Percentiles rank a stretch among this genome's conserved stretches.
Conservation (phyloP, 1,140 invertebrate genomes). For the Mamestra configurata region DNA sequence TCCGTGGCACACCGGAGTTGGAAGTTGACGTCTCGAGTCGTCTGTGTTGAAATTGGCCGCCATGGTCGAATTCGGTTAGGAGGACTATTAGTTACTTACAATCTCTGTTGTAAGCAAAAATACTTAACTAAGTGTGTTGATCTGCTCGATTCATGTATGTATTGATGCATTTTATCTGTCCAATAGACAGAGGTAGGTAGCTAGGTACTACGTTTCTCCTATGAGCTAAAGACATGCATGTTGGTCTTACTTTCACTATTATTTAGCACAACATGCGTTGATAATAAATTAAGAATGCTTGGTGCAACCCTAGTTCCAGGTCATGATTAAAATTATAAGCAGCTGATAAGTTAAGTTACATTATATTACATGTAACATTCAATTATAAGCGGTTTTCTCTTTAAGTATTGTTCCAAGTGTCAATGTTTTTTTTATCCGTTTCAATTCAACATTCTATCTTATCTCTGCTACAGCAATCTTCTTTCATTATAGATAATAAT, state of each 20-base stretch:
- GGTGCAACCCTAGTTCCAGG: neutral
- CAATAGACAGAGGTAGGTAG: too few species aligned
- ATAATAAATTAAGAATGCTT: constrained; percentile 4
- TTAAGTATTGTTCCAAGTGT: neutral
- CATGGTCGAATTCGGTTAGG: too few species aligned
- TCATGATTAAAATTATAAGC: neutral
- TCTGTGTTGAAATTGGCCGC: too few species aligned
- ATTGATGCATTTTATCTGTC: too few species aligned
- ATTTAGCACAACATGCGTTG: constrained; percentile 26
- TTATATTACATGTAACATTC: neutral
- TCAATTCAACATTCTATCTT: neutral
- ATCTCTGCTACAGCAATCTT: neutral
- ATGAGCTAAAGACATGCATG: neutral
- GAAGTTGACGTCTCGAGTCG: too few species aligned
- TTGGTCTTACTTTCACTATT: constrained; percentile 9
- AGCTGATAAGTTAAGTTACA: neutral
- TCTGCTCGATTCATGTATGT: too few species aligned
- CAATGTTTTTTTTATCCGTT: neutral
- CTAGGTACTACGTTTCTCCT: neutral
- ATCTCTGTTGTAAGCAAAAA: too few species aligned
- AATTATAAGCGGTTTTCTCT: neutral
- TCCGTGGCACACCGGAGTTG: too few species aligned
- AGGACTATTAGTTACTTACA: too few species aligned
- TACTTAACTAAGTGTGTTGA: too few species aligned
- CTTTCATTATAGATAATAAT: neutral